A percentile compares a stretch with the other conserved stretches of the same genome.
Conservation (phyloP, 2,113 vertebrate species). For the Tinamus guttatus region DNA sequence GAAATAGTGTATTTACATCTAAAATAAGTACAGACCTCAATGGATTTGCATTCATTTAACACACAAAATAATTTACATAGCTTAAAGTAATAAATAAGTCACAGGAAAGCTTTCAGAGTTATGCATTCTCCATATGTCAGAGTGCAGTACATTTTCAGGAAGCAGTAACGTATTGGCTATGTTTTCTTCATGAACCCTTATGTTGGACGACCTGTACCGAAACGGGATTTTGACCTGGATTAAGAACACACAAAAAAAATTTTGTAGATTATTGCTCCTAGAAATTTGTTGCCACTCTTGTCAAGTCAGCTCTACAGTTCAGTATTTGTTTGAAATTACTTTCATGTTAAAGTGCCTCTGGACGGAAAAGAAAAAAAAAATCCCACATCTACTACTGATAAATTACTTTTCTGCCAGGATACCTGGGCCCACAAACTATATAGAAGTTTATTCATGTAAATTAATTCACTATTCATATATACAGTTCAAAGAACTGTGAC, state of each 20-base stretch:
- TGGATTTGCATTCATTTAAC: conserved; percentile 49
- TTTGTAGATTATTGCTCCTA: background rate
- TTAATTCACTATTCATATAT: background rate
- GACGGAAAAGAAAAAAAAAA: background rate
- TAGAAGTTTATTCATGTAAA: too few species aligned
- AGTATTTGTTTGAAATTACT: background rate
- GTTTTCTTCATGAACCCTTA: conserved; percentile 45
- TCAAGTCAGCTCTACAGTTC: background rate
- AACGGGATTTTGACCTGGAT: conserved; percentile 81
- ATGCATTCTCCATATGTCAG: conserved; percentile 25
- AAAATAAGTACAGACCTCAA: conserved; percentile 70
- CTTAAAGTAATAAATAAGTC: conserved; percentile 73
- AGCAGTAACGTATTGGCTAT: conserved; percentile 38
- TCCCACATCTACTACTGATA: background rate
- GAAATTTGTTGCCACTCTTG: background rate
- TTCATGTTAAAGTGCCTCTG: background rate
- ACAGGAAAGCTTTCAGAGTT: conserved; percentile 67
- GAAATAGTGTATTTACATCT: conserved; percentile 75
- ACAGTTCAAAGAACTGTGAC: background rate
- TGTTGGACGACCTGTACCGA: conserved; percentile 77
- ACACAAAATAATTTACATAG: conserved; percentile 65
- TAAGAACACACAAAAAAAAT: background rate
- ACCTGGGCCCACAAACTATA: background rate
- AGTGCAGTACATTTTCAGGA: conserved; percentile 37
- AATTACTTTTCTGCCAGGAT: background rate